phyloP scores from a whole-genome alignment of 2,113 vertebrate genomes.

The Heliornis fulica region DNA sequence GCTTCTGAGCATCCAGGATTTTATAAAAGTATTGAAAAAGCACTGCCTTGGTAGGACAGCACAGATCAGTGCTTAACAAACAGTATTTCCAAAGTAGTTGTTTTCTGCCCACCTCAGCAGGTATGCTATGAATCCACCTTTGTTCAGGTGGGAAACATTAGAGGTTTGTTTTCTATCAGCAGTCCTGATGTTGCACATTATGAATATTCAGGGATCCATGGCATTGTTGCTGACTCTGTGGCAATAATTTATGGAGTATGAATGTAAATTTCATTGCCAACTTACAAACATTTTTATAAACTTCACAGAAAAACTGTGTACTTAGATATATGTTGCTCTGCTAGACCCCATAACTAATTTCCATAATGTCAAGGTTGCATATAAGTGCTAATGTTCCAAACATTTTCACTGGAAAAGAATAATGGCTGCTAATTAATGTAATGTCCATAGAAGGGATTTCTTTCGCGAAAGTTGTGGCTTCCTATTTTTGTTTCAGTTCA shows the following conservation, averaged over 20 bases:
- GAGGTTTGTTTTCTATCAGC: background rate
- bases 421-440: background rate
- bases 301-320: background rate
- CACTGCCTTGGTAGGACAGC: background rate
- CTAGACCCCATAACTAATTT: background rate
- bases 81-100: background rate
- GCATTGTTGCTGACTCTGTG: background rate
- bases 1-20: background rate
- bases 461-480: background rate
- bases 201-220: background rate
- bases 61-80: background rate
- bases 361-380: background rate
- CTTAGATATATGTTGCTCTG: background rate
- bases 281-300: background rate
- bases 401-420: background rate
- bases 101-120: background rate
- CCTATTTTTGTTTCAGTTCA: background rate
- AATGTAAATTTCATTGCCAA: background rate
- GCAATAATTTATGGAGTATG: background rate
- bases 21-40: fast-evolving
- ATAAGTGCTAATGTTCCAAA: background rate
- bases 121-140: background rate
- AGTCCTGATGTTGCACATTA: background rate
- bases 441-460: background rate
- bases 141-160: background rate